Percentiles rank a stretch among this genome's conserved stretches.
Evolutionary conservation across 2,797 vertebrate genomes (phyloP).

Genomic region (Cephalopachus bancanus): DNA sequence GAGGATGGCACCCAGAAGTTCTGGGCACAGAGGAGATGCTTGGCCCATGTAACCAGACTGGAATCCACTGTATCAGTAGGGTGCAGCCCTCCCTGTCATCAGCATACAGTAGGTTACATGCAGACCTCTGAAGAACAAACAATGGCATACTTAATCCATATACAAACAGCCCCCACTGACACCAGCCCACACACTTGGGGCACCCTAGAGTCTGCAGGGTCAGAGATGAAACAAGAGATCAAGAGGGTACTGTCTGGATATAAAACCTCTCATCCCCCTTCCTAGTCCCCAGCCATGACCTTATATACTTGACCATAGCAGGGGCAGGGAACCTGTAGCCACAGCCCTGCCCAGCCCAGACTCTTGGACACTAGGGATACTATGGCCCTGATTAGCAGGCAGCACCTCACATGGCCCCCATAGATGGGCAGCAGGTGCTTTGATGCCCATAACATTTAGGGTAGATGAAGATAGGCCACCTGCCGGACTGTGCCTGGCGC

Average conservation of each 20-base stretch:
- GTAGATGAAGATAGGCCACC: conserved; percentile 55
- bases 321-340: neutral
- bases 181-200: neutral
- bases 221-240: neutral
- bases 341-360: neutral
- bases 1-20: neutral
- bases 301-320: neutral
- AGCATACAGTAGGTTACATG: neutral
- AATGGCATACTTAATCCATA: neutral
- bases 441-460: conserved; percentile 68
- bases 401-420: neutral
- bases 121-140: neutral
- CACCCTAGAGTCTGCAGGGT: neutral
- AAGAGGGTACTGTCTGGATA: neutral
- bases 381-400: neutral
- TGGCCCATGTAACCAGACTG: neutral
- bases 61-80: neutral
- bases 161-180: neutral
- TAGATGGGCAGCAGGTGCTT: conserved; percentile 74
- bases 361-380: neutral
- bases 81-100: neutral
- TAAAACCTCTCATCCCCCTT: neutral
- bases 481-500: neutral
- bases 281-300: neutral
- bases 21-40: neutral